Percentiles rank a stretch among this genome's conserved stretches.
These are phyloP conservation scores for Gephyroberyx darwinii DNA, from an alignment of 2,797 vertebrate species.

Conservation along the genomic window DNA sequence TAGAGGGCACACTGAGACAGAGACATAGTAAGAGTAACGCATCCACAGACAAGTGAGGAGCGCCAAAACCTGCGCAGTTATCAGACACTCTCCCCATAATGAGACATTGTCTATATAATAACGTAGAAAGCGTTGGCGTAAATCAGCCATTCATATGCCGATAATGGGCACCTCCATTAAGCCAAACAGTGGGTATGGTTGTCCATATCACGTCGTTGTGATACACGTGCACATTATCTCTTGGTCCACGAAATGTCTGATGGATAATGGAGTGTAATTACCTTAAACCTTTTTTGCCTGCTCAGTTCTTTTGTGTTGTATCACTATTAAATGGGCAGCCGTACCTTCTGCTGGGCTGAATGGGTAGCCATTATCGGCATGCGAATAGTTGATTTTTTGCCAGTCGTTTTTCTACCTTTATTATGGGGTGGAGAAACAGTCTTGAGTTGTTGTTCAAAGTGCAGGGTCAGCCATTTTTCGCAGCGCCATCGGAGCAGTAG, in stretches of 20 bases:
- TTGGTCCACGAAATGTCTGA: slow-evolving; percentile 63
- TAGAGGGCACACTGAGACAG: background rate
- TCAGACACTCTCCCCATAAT: slow-evolving; percentile 62
- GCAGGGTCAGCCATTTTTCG: slow-evolving; percentile 7
- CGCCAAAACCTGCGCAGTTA: slow-evolving; percentile 35
- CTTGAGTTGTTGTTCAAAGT: background rate
- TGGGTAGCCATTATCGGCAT: slow-evolving; percentile 46
- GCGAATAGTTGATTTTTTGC: slow-evolving; percentile 30
- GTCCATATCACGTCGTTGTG: slow-evolving; percentile 60
- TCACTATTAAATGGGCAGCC: slow-evolving; percentile 50
- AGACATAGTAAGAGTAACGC: slow-evolving; percentile 14
- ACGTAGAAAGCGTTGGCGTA: slow-evolving; percentile 61
- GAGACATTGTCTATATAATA: slow-evolving; percentile 69
- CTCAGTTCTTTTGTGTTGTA: slow-evolving; percentile 69
- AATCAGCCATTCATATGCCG: slow-evolving; percentile 60
- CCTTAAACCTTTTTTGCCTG: slow-evolving; percentile 70
- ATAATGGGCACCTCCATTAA: slow-evolving; percentile 77
- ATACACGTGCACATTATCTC: slow-evolving; percentile 72
- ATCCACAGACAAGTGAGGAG: slow-evolving; percentile 33
- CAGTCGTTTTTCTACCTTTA: background rate
- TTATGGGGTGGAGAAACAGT: slow-evolving; percentile 27
- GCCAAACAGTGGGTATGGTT: slow-evolving; percentile 74
- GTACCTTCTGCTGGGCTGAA: slow-evolving; percentile 21
- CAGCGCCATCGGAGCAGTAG: slow-evolving; percentile 4
- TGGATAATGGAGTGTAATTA: slow-evolving; percentile 74